Evolutionary conservation across 2,797 vertebrate species (phyloP).

Genomic region (Sphenodon punctatus): DNA sequence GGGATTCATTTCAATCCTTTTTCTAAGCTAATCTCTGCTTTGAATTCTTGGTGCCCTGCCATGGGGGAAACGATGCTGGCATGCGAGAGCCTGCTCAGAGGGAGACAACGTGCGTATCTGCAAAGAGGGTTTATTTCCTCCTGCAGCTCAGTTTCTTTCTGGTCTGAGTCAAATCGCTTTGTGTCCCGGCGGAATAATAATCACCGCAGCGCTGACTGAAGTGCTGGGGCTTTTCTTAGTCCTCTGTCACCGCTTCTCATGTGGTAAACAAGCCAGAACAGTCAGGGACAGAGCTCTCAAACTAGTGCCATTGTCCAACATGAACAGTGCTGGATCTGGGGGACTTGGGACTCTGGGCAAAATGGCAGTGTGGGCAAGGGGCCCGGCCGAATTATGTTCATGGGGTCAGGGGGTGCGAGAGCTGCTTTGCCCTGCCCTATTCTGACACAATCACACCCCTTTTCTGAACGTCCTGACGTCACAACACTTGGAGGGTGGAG

Average conservation of each 20-base stretch:
- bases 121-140: background rate
- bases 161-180: background rate
- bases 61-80: background rate
- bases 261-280: background rate
- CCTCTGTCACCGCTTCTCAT: background rate
- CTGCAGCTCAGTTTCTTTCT: background rate
- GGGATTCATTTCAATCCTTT: background rate
- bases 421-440: no score
- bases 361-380: no score
- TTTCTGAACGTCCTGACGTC: no score
- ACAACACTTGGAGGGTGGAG: no score
- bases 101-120: background rate
- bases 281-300: background rate
- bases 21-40: background rate
- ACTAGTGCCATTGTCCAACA: no score
- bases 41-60: background rate
- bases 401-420: no score
- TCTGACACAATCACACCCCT: no score
- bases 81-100: background rate
- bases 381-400: no score
- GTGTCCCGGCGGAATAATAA: conserved; percentile 10
- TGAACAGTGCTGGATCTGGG: no score
- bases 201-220: conserved; percentile 6
- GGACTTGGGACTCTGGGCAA: no score
- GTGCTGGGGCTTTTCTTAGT: background rate